A percentile compares a stretch with the other conserved stretches of the same genome.
These are phyloP conservation scores for Amphiprion ocellaris DNA, from an alignment of 2,113 vertebrate species.

Conservation along the genomic window DNA sequence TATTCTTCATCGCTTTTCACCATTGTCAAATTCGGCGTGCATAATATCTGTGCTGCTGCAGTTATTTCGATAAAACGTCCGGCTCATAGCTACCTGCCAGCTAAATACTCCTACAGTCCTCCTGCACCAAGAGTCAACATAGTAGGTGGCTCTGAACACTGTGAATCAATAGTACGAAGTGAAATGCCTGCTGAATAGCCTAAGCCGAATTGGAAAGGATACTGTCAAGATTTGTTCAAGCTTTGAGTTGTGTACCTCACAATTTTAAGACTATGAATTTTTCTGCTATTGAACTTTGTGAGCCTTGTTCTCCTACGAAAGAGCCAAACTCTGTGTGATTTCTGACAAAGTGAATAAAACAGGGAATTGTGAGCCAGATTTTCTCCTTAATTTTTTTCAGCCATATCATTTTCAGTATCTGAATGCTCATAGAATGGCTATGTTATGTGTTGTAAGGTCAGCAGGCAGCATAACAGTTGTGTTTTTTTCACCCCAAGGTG, in stretches of 20 bases:
- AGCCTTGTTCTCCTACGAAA: too few relatives aligned
- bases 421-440: background rate
- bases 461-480: background rate
- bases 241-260: background rate
- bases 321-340: too few relatives aligned
- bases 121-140: background rate
- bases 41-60: background rate
- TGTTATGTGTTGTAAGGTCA: background rate
- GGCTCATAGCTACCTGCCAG: background rate
- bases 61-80: background rate
- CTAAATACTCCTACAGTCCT: background rate
- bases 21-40: background rate
- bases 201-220: too few relatives aligned
- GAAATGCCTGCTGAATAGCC: background rate
- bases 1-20: too few relatives aligned
- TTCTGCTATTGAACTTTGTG: background rate
- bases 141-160: background rate
- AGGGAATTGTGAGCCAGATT: background rate
- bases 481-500: conserved; percentile 84
- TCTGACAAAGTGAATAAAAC: too few relatives aligned
- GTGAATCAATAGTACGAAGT: too few relatives aligned
- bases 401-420: background rate
- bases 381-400: background rate
- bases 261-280: background rate
- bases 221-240: background rate